Conservation (phyloP, 2,797 vertebrate species). For the Acropternis orthonyx region DNA sequence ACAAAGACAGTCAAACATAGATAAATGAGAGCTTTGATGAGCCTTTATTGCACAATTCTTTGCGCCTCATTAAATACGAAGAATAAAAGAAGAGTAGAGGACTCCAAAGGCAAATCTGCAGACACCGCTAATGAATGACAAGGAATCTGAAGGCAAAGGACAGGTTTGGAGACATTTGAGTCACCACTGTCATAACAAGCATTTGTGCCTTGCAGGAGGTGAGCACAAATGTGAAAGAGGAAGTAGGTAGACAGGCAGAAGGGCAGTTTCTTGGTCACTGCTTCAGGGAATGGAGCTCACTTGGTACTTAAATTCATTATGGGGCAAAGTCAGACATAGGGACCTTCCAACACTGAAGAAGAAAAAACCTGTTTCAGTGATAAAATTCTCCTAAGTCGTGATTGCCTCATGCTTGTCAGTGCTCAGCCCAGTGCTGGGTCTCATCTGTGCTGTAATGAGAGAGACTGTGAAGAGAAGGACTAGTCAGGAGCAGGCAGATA, state of each 20-base stretch:
- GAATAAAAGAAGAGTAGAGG: slow-evolving; percentile 48
- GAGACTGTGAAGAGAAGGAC: not conserved
- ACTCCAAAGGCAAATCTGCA: slow-evolving; percentile 44
- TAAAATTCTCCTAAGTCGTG: not conserved
- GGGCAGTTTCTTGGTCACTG: not conserved
- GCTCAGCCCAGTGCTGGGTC: not conserved
- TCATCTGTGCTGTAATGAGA: not conserved
- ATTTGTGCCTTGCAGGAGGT: not conserved
- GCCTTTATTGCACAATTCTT: slow-evolving; percentile 33
- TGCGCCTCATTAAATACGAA: slow-evolving; percentile 63
- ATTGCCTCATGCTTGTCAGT: not conserved
- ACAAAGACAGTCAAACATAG: slow-evolving; percentile 5
- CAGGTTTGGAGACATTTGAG: not conserved
- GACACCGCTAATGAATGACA: not conserved
- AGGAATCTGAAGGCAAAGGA: not conserved
- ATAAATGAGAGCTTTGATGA: slow-evolving; percentile 61
- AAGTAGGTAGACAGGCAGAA: not conserved
- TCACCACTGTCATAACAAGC: not conserved
- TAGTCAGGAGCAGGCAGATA: not conserved
- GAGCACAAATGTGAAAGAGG: not conserved
- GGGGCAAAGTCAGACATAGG: not conserved
- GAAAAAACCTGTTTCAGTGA: not conserved
- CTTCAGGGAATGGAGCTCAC: not conserved
- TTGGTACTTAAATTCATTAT: not conserved
- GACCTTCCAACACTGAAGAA: not conserved